Evolutionary conservation across 2,113 vertebrate genomes (phyloP).

Genomic region (Ranitomeya imitator): DNA sequence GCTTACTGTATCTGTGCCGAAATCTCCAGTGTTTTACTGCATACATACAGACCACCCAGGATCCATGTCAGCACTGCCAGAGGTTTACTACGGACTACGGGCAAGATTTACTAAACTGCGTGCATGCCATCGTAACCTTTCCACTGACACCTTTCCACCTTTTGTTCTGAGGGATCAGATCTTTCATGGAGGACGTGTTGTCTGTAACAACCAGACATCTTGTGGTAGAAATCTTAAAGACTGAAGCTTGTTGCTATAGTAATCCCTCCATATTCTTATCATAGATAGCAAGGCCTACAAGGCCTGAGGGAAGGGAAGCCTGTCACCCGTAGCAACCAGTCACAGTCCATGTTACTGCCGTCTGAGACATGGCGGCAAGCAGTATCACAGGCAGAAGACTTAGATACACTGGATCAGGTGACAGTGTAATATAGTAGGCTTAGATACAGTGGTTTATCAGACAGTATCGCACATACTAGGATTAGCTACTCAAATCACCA

Average conservation of each 20-base stretch:
- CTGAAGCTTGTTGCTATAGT: background rate
- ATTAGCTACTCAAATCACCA: no score
- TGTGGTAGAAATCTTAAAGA: background rate
- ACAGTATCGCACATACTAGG: background rate
- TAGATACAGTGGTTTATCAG: background rate
- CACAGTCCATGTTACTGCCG: background rate
- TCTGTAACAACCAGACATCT: background rate
- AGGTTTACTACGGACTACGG: background rate
- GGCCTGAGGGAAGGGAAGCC: no score
- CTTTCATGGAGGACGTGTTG: background rate
- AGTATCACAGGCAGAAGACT: background rate
- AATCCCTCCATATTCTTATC: background rate
- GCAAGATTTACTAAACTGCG: background rate
- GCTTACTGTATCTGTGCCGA: background rate
- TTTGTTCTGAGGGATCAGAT: no score
- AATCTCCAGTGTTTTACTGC: background rate
- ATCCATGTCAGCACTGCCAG: background rate
- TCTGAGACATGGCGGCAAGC: no score
- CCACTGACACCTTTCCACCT: no score
- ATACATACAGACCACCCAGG: constrained; percentile 37
- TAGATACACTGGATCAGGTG: background rate
- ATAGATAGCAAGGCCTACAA: background rate
- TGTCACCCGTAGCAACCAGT: background rate
- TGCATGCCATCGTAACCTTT: background rate
- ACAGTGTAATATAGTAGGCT: background rate